Evolutionary conservation across 2,888 invertebrate species (phyloP), one percentile per base, ranked within the genome.

Genomic region (Parascotia fuliginaria): DNA sequence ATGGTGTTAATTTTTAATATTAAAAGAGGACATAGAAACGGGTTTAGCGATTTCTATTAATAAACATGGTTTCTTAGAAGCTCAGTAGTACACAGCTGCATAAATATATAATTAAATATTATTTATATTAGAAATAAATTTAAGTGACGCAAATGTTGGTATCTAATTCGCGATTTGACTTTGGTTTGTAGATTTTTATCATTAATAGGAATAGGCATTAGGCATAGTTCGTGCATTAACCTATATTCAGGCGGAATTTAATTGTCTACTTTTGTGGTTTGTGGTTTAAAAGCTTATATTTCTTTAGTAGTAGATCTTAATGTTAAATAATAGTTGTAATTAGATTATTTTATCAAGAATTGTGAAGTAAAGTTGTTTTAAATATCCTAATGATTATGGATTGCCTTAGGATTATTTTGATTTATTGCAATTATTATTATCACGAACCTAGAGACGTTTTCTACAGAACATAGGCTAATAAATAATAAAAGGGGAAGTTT

Each of bases 1-100:
- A 15, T 45, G 34, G 59, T 49, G 56, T 54, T 61, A 53, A 63
- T 66, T 71, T 71, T 72, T 73, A 57, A 69, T 64, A 70, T 65
- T 55, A 62, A 70, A 50, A 60, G 60, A 68, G 65, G 65, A 67
- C 67, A 60, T 39, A 49, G 65, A 66, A 73, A 79, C 74, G 52
- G 60, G 75, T 73, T 72, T 73, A 59, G 54, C 52, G 62, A 47
- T 68, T 65, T 65, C 67, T 72, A 70, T 75, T 67, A 71, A 75
- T 73, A 73, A 69, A 67, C 72, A 67, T 63, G 65, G 66, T 74
- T 75, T 72, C 69, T 60, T 53, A 55, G 61, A 62, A 66, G 48
- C 55, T 56, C 46, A 37, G 12, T 41, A 40, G 52, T 40, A 59
- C 48, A 39, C 55, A 55, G 42, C 42, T 27, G 42, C 48, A 64